phyloP scores from a whole-genome alignment of 2,113 vertebrate genomes.

The Plotosus lineatus region DNA sequence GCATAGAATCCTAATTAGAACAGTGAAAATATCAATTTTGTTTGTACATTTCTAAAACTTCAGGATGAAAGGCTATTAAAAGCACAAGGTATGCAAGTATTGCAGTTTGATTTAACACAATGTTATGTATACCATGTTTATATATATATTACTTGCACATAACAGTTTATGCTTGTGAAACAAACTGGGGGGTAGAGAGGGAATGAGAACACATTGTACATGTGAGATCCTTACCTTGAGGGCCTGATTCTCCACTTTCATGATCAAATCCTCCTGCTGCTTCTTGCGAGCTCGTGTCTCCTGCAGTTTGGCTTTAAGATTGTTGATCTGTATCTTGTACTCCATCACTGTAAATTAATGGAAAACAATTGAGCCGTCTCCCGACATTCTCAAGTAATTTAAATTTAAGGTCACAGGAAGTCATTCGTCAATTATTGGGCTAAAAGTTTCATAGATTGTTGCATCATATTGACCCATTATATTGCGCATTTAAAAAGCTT shows the following conservation, averaged over 20 bases:
- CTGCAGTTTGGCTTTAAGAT: constrained; percentile 88
- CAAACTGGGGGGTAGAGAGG: background rate
- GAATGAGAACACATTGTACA: background rate
- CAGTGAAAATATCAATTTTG: no score
- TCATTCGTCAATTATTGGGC: background rate
- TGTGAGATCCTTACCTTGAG: constrained; percentile 81
- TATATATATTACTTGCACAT: no score
- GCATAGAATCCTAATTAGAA: no score
- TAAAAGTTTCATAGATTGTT: background rate
- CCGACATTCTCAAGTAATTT: background rate
- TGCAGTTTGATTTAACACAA: no score
- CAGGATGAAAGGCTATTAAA: no score
- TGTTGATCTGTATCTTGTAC: constrained; percentile 93
- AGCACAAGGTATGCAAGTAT: no score
- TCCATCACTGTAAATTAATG: constrained; percentile 78
- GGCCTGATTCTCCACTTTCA: constrained; percentile 97
- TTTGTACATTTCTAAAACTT: no score
- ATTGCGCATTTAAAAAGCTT: background rate
- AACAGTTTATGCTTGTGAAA: no score
- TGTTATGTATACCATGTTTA: no score
- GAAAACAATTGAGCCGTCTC: background rate
- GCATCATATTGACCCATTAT: background rate
- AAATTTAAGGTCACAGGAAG: no score
- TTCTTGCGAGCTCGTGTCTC: constrained; percentile 93
- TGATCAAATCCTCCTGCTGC: constrained; percentile 95